Percentiles rank a stretch among this genome's conserved stretches.
phyloP scores from a whole-genome alignment of 2,113 vertebrate species.

The Centropus bengalensis region DNA sequence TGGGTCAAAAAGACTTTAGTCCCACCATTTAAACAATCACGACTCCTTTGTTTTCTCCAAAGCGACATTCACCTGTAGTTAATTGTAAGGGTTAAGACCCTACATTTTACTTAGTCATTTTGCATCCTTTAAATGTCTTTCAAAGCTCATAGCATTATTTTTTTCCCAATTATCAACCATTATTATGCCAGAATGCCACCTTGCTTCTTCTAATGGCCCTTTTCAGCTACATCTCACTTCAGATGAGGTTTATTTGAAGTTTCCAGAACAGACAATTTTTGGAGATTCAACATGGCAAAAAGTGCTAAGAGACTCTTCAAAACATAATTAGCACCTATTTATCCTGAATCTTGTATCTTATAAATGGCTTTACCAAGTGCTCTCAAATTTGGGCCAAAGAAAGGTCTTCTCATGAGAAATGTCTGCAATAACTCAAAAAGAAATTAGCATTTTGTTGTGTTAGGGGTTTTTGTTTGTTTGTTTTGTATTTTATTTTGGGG shows the following conservation, averaged over 20 bases:
- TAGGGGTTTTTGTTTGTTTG: background rate
- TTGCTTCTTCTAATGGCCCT: background rate
- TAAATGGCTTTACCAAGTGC: background rate
- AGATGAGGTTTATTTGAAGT: constrained; percentile 50
- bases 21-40: background rate
- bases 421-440: background rate
- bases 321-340: constrained; percentile 64
- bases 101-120: background rate
- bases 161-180: background rate
- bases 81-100: background rate
- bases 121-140: background rate
- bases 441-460: background rate
- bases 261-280: constrained; percentile 33
- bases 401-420: background rate
- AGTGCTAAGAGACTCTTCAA: constrained; percentile 42
- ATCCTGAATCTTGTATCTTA: background rate
- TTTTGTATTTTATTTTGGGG: background rate
- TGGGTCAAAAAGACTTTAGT: background rate
- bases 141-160: background rate
- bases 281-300: constrained; percentile 20
- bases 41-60: background rate
- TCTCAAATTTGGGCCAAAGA: background rate
- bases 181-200: constrained; percentile 15
- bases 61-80: background rate
- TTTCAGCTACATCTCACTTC: constrained; percentile 50